phyloP scores from a whole-genome alignment of 2,888 invertebrate genomes.

The Boloria selene region DNA sequence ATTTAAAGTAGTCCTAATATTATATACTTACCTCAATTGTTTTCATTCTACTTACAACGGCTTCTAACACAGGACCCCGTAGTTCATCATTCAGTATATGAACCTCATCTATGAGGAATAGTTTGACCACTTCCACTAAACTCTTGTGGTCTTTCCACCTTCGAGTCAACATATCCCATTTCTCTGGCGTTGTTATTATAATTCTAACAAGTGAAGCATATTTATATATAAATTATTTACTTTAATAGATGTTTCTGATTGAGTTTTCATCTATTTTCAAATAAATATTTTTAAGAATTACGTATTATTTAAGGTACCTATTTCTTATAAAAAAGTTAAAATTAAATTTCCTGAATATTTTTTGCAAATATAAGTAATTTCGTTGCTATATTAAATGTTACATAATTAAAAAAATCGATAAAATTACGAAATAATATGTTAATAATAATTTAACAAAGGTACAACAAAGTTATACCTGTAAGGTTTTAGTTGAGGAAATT shows the following conservation, averaged over 20 bases:
- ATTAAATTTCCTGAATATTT: no score
- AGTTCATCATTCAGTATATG: conserved; percentile 88
- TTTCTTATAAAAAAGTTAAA: no score
- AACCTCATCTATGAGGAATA: conserved; percentile 90
- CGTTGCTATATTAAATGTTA: no score
- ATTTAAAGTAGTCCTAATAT: neutral
- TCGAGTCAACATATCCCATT: conserved; percentile 91
- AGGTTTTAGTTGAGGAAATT: conserved; percentile 75
- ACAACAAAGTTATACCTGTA: conserved; percentile 57
- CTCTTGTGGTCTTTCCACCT: conserved; percentile 86
- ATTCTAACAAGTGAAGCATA: conserved; percentile 59
- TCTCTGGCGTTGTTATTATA: conserved; percentile 91
- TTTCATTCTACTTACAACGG: conserved; percentile 91
- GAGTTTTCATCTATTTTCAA: no score
- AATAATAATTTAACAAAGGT: no score
- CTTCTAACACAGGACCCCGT: conserved; percentile 89
- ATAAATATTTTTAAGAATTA: no score
- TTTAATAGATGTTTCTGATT: neutral
- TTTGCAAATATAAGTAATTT: no score
- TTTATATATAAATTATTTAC: neutral
- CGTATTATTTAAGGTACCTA: no score
- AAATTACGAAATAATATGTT: no score
- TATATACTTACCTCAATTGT: conserved; percentile 80
- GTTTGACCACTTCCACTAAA: conserved; percentile 83
- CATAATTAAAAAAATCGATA: no score